Percentiles rank a stretch among this genome's conserved stretches.
phyloP scores from a whole-genome alignment of 2,888 invertebrate genomes.

The Cantharis rufa region DNA sequence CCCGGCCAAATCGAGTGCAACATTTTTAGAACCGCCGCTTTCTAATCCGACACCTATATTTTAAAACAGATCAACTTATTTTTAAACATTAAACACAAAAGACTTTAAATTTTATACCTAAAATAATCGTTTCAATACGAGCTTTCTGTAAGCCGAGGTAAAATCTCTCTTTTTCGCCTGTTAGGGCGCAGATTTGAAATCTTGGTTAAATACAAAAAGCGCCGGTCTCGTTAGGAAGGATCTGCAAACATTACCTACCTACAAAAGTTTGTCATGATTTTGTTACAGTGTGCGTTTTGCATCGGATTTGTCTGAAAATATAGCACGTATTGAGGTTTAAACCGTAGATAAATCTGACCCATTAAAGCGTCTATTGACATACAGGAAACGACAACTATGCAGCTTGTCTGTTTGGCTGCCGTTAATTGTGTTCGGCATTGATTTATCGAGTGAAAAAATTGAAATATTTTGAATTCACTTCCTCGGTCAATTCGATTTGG shows the following conservation, averaged over 20 bases:
- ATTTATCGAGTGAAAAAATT: slow-evolving; percentile 17
- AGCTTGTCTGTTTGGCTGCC: slow-evolving; percentile 3
- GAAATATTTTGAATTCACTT: background rate
- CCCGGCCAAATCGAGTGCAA: background rate
- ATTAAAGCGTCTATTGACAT: slow-evolving; percentile 5
- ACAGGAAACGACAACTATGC: slow-evolving; percentile 11
- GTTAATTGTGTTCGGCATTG: slow-evolving; percentile 7
- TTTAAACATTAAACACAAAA: slow-evolving; percentile 11
- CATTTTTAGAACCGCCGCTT: background rate
- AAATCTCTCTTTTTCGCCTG: slow-evolving; percentile 4
- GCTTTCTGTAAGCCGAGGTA: slow-evolving; percentile 9
- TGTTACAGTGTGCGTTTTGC: background rate
- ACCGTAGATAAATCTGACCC: background rate
- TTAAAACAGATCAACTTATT: slow-evolving; percentile 15
- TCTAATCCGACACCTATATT: background rate
- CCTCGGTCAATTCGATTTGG: background rate
- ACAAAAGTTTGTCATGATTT: background rate
- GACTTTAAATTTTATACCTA: slow-evolving; percentile 16
- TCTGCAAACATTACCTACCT: background rate
- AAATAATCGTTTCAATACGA: slow-evolving; percentile 13
- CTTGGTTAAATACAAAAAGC: slow-evolving; percentile 14
- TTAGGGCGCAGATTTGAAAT: slow-evolving; percentile 10
- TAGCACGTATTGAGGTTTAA: slow-evolving; percentile 17
- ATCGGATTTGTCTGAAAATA: background rate
- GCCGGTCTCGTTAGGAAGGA: slow-evolving; percentile 18